Evolutionary conservation across 2,888 invertebrate genomes (phyloP).

Genomic region (Globia sparganii): DNA sequence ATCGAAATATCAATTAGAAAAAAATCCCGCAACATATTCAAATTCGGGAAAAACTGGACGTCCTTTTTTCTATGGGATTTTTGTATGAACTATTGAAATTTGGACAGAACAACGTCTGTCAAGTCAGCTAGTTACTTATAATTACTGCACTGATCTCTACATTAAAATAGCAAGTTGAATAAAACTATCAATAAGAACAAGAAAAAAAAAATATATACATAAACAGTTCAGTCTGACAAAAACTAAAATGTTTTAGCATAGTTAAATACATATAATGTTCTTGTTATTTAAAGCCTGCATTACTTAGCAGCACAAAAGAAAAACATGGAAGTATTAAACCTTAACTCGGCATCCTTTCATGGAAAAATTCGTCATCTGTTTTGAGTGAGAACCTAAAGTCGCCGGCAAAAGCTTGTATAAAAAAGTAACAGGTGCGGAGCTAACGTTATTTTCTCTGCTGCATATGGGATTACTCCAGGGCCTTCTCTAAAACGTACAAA

Average conservation of each 20-base stretch:
- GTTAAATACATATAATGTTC: not conserved
- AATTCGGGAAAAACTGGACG: not conserved
- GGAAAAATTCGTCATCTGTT: slow-evolving; percentile 35
- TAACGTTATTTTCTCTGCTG: slow-evolving; percentile 57
- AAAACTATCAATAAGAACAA: not conserved
- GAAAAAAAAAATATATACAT: not conserved
- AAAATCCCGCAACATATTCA: not conserved
- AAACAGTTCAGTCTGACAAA: not conserved
- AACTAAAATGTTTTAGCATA: not conserved
- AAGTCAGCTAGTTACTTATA: no score
- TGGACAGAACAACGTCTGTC: not conserved
- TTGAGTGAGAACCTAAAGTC: slow-evolving; percentile 36
- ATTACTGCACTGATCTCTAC: not conserved
- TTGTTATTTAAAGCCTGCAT: slow-evolving; percentile 13
- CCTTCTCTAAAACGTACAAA: slow-evolving; percentile 43
- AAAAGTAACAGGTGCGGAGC: slow-evolving; percentile 45
- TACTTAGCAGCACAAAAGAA: slow-evolving; percentile 28
- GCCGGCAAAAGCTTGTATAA: slow-evolving; percentile 35
- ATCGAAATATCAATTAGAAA: not conserved
- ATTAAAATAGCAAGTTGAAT: not conserved
- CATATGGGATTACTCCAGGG: slow-evolving; percentile 51
- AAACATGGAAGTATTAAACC: slow-evolving; percentile 25
- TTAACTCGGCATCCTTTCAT: slow-evolving; percentile 12
- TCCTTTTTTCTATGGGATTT: not conserved
- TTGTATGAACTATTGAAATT: not conserved